Base-by-base conservation (phyloP, 2,113 vertebrate species). In the Triplophysa dalaica region DNA sequence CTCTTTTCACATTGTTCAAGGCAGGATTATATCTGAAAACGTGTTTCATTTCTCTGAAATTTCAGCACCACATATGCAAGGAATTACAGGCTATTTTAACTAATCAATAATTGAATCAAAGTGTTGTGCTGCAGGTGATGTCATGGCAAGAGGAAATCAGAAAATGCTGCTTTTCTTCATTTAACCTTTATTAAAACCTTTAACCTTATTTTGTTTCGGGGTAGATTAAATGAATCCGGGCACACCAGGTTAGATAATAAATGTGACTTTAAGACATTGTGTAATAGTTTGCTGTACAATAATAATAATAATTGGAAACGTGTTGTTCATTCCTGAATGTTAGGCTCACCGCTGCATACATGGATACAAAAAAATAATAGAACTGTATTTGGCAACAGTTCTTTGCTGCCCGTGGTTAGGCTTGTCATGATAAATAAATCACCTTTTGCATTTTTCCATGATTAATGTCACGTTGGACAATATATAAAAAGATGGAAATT, bases 51-150 rank as follows among this genome's bases (percentile, higher is more conserved):
- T 70, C 74, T 75, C 38, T 43, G 26, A 66, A 83, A 79, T 60
- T 24, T 48, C 50, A 76, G 21, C 56, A 33, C 43, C 33, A 58
- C 79, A 48, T 69, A 64, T 77, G 62, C 22, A 24, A 41, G 60
- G 78, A 86, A 84, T 81, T 77, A 82, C 54, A 43, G 26, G 63
- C 38, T 11, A 14, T 69, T 68, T 64, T 78, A 84, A 79, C 75
- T 75, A 85, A 85, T 87, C 82, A 85, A 67, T 85, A 87, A 87
- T 87, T 85, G 78, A 87, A 84, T 85, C 78, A 64, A 80, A 76
- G 56, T 60, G 72, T 70, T 70, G 60, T 60, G 78, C 84, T 70
- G 73, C 63, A 67, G 63, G 78, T 84, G 78, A 84, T 82, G 67
- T 85, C 78, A 82, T 79, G 80, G 73, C 72, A 70, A 72, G 66